Evolutionary conservation across 2,797 vertebrate species (phyloP).

Genomic region (Meda fulgida): DNA sequence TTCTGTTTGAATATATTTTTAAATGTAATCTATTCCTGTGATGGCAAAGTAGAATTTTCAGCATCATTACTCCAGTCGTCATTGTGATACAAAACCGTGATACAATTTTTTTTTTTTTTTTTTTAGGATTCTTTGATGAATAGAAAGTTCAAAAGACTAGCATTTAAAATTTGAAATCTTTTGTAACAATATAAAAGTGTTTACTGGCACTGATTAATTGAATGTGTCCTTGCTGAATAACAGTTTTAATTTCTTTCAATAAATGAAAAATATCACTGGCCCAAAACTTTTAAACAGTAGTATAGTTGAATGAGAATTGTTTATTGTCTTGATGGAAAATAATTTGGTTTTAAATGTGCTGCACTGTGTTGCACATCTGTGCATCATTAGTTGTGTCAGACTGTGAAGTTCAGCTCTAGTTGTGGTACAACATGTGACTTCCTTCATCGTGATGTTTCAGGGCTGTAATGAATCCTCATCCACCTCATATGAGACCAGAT

Average conservation of each 20-base stretch:
- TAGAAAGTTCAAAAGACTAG: background rate
- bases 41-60: background rate
- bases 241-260: background rate
- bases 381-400: background rate
- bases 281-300: background rate
- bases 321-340: too few relatives aligned
- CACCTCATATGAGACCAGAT: conserved; percentile 11
- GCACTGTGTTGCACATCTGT: too few relatives aligned
- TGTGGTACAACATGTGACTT: conserved; percentile 44
- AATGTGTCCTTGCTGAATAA: background rate
- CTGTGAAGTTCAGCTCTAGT: conserved; percentile 1
- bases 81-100: background rate
- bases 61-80: background rate
- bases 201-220: background rate
- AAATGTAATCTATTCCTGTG: background rate
- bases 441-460: conserved; percentile 51
- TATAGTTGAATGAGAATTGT: background rate
- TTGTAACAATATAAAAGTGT: background rate
- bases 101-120: background rate
- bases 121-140: background rate
- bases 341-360: background rate
- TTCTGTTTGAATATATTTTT: background rate
- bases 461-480: conserved; percentile 31
- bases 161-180: background rate
- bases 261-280: background rate